Conservation (phyloP, 2,888 invertebrate species). For the Hirtodrosophila histrioides region DNA sequence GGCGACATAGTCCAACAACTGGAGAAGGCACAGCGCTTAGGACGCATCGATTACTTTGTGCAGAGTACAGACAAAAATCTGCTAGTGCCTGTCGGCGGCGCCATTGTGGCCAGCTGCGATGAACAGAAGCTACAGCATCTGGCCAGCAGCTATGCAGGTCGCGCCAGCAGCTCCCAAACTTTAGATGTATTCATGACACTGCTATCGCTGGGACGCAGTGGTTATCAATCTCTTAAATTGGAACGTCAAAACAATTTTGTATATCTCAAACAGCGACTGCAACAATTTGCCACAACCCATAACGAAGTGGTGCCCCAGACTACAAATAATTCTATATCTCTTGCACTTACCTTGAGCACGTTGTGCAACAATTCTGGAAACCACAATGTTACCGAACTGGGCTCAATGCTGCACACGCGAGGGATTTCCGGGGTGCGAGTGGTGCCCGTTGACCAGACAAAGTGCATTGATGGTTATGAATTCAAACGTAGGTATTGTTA, state of each 20-base stretch:
- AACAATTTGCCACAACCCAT: slow-evolving; percentile 86
- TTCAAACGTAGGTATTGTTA: slow-evolving; percentile 85
- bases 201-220: slow-evolving; percentile 88
- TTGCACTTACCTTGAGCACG: slow-evolving; percentile 85
- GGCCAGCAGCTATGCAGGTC: slow-evolving; percentile 90
- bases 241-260: slow-evolving; percentile 87
- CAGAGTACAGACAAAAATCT: slow-evolving; percentile 94
- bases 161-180: slow-evolving; percentile 89
- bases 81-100: slow-evolving; percentile 93
- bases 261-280: slow-evolving; percentile 86
- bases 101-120: slow-evolving; percentile 90
- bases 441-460: slow-evolving; percentile 85
- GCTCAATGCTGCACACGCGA: slow-evolving; percentile 90
- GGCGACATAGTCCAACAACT: slow-evolving; percentile 88
- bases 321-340: slow-evolving; percentile 89
- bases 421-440: slow-evolving; percentile 90
- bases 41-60: slow-evolving; percentile 91
- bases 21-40: slow-evolving; percentile 87
- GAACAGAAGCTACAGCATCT: slow-evolving; percentile 87
- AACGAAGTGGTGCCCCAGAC: slow-evolving; percentile 87
- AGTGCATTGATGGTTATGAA: slow-evolving; percentile 85
- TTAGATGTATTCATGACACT: slow-evolving; percentile 91
- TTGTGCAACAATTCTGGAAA: slow-evolving; percentile 49
- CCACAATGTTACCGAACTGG: slow-evolving; percentile 86
- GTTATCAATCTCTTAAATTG: slow-evolving; percentile 87